These are phyloP conservation scores for Oopsacas minuta DNA, from an alignment of 37 sponge, comb jelly and placozoan species.

Conservation along the genomic window DNA sequence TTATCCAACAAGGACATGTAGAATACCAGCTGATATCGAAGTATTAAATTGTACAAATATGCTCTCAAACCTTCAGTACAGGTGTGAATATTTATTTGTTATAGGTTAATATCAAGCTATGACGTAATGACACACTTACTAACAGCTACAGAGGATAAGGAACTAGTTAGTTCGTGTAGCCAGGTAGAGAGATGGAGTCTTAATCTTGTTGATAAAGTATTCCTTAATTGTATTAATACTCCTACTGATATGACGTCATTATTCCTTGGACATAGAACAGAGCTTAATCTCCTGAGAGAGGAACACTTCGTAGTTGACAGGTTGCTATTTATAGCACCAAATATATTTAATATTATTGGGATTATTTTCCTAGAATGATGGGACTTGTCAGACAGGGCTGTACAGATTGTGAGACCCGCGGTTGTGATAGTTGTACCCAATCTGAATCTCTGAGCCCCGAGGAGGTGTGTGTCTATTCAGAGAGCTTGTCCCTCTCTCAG, in stretches of 20 bases:
- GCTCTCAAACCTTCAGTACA: no score
- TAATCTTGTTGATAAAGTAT: background rate
- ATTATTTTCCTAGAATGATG: background rate
- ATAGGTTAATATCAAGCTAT: background rate
- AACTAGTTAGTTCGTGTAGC: background rate
- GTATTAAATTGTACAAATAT: no score
- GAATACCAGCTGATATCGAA: no score
- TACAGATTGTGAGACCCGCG: background rate
- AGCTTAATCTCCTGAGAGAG: background rate
- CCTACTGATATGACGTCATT: background rate
- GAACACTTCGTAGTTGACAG: background rate
- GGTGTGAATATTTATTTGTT: background rate
- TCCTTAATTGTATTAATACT: background rate
- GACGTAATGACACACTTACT: background rate
- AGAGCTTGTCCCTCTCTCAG: conserved; percentile 47
- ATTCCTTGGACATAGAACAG: background rate
- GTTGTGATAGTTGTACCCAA: background rate
- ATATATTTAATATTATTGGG: background rate
- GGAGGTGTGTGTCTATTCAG: conserved; percentile 54
- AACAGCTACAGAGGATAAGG: background rate
- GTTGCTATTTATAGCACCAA: no score
- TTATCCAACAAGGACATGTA: no score
- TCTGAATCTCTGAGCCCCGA: conserved; percentile 31
- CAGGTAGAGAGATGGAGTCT: background rate
- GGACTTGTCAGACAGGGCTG: background rate